These are phyloP conservation scores for Watsonalla binaria DNA, from an alignment of 2,888 invertebrate species.

Conservation along the genomic window DNA sequence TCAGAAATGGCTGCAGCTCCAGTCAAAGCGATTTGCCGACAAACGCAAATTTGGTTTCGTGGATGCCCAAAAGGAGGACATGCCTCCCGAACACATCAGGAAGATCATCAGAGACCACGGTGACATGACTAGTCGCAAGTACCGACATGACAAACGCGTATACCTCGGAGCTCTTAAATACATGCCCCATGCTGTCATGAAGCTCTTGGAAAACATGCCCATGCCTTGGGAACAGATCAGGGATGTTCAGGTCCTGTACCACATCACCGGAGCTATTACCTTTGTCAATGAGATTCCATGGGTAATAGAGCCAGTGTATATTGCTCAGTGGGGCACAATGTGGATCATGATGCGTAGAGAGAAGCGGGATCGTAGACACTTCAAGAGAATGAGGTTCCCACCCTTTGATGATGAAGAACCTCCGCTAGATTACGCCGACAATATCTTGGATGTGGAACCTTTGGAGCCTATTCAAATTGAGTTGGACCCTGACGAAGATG, in stretches of 20 bases:
- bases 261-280: conserved; percentile 99
- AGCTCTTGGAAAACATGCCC: conserved; percentile 99
- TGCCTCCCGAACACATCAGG: conserved; percentile 99
- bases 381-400: conserved; percentile 99
- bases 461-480: conserved; percentile 99
- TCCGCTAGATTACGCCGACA: conserved; percentile 99
- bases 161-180: conserved; percentile 99
- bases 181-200: conserved; percentile 99
- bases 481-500: conserved; percentile 96
- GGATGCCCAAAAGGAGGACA: conserved; percentile 99
- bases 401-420: conserved; percentile 99
- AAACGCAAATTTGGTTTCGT: conserved; percentile 99
- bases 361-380: conserved; percentile 98
- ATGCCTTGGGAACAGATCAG: conserved; percentile 99
- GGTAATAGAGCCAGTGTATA: conserved; percentile 99
- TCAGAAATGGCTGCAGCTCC: conserved; percentile 98
- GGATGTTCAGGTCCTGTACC: conserved; percentile 98
- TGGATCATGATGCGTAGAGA: conserved; percentile 99
- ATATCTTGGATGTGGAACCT: conserved; percentile 99
- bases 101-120: conserved; percentile 99
- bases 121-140: conserved; percentile 99
- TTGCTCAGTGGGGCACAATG: conserved; percentile 99
- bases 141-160: conserved; percentile 98
- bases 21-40: conserved; percentile 98
- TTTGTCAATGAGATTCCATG: conserved; percentile 99